Evolutionary conservation across 2,888 invertebrate species (phyloP), one percentile per base, ranked within the genome.

Genomic region (Ornithoptera priamus): DNA sequence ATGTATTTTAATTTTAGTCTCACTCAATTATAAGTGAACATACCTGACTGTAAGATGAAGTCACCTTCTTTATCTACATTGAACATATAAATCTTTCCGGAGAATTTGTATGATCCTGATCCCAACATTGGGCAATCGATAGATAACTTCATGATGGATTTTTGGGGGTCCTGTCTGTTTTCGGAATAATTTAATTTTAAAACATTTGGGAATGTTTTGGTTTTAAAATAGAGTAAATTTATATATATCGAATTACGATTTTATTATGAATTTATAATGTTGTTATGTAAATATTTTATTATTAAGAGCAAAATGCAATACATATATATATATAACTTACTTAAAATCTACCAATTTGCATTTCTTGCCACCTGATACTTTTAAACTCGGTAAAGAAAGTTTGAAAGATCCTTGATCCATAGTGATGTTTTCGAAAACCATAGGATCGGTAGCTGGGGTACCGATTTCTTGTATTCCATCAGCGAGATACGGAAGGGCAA

Each of bases 391-490:
- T n/a, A 69, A 56, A 12, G 24, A 18, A 6, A 69, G 24, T 42
- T 65, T 61, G 20, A 69, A 65, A n/a, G 53, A 24, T 22, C 61
- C 69, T 61, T 61, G 61, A n/a, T 65, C 61, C 64, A 69, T 60
- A 18, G 69, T 65, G 15, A 69, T 58, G 42, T 69, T 69, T 61
- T 61, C 64, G 10, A 69, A 56, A 1, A 56, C 24, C 69, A 69
- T 65, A n/a, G 69, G 69, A 18, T 69, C 69, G 22, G 50, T 39
- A 8, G 65, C 56, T 4, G 65, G 46, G 1, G 65, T n/a, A 42
- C 69, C 69, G 30, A 65, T 61, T 20, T 69, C 69, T 7, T 65
- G 42, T 39, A 69, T 65, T 24, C 69, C 69, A 46, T 65, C 69
- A 18, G 65, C 69, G 42, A 69, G n/a, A 30, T 65, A 69, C n/a